phyloP scores from a whole-genome alignment of 1,140 invertebrate genomes.

The Druon quercuslanigerum region DNA sequence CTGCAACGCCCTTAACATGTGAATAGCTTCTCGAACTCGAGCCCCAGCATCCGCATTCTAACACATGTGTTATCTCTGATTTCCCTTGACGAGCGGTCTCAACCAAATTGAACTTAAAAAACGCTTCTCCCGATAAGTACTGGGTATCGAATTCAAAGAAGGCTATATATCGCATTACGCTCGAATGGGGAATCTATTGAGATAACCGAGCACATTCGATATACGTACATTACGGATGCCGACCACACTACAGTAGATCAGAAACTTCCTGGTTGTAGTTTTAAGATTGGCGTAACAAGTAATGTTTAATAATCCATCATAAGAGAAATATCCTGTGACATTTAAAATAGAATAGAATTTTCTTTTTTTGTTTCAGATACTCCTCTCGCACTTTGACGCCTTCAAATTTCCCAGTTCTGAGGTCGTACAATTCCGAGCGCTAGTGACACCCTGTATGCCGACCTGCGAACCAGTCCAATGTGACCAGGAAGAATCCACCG shows the following conservation, averaged over 20 bases:
- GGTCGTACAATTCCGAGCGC: conserved; percentile 93
- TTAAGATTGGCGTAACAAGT: background rate
- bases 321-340: background rate
- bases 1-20: background rate
- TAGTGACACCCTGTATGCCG: conserved; percentile 95
- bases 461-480: conserved; percentile 93
- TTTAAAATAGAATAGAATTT: conserved; percentile 27
- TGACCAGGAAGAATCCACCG: conserved; percentile 86
- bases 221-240: background rate
- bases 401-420: conserved; percentile 97
- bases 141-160: conserved; percentile 10
- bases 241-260: background rate
- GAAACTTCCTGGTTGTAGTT: background rate
- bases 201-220: background rate
- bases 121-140: background rate
- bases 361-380: conserved; percentile 77
- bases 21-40: background rate
- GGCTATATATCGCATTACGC: conserved; percentile 1
- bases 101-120: background rate
- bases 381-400: conserved; percentile 95
- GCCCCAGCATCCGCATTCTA: conserved; percentile 56
- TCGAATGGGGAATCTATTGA: background rate
- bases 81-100: conserved; percentile 17
- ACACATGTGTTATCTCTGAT: conserved; percentile 39
- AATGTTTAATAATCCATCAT: background rate